A percentile compares a stretch with the other conserved stretches of the same genome.
phyloP scores from a whole-genome alignment of 2,888 invertebrate genomes.

The Melinaea marsaeus region DNA sequence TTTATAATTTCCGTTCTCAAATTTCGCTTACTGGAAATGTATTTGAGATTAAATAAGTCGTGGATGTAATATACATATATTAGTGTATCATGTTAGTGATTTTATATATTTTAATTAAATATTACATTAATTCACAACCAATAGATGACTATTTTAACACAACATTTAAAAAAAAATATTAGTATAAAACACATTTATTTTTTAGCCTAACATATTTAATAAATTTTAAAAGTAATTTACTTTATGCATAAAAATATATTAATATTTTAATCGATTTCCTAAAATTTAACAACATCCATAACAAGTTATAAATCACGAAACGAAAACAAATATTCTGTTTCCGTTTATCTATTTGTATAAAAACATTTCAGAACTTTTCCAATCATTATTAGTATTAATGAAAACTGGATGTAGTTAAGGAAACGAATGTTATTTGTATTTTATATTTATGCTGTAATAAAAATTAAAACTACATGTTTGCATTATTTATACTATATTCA shows the following conservation, averaged over 20 bases:
- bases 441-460: neutral
- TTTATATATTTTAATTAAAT: too few species aligned
- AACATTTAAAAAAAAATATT: too few species aligned
- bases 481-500: neutral
- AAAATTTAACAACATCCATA: too few species aligned
- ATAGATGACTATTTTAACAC: too few species aligned
- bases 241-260: too few species aligned
- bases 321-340: neutral
- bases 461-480: constrained; percentile 2
- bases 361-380: neutral
- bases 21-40: constrained; percentile 36
- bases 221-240: too few species aligned
- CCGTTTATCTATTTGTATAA: constrained; percentile 1
- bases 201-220: too few species aligned
- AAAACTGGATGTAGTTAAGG: neutral
- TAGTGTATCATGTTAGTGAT: neutral
- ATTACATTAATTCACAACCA: too few species aligned
- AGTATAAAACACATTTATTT: too few species aligned
- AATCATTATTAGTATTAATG: neutral
- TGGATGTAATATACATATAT: neutral
- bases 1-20: constrained; percentile 61
- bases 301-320: too few species aligned
- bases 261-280: too few species aligned
- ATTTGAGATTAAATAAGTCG: constrained; percentile 27
- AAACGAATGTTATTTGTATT: neutral